A percentile compares a stretch with the other conserved stretches of the same genome.
phyloP scores from a whole-genome alignment of 1,140 invertebrate genomes.

The Paraescarpia echinospica region DNA sequence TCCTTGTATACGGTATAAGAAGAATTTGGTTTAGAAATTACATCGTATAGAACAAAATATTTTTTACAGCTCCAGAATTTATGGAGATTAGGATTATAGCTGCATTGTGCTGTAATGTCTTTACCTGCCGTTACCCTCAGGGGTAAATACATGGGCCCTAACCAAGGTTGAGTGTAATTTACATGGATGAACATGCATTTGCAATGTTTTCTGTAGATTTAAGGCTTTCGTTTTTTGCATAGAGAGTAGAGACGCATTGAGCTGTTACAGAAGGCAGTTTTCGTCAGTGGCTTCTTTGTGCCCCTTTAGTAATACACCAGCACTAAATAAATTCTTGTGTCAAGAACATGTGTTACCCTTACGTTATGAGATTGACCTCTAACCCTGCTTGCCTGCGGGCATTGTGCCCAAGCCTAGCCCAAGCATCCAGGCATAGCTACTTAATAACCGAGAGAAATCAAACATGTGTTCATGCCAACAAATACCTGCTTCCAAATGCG shows the following conservation, averaged over 20 bases:
- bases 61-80: not conserved
- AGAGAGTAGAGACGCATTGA: not conserved
- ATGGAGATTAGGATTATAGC: not conserved
- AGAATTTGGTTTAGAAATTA: not conserved
- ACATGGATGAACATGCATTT: not conserved
- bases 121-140: not conserved
- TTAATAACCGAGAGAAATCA: not conserved
- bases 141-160: not conserved
- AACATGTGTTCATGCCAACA: not conserved
- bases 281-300: not conserved
- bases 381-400: not conserved
- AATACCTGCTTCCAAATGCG: not conserved
- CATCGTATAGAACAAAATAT: not conserved
- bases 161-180: not conserved
- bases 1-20: not conserved
- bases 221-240: not conserved
- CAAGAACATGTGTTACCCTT: not conserved
- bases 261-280: not conserved
- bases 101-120: not conserved
- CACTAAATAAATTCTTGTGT: not conserved
- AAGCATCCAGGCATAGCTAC: not conserved
- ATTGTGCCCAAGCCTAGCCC: not conserved
- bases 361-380: not conserved
- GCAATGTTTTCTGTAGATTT: not conserved
- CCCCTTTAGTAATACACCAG: not conserved